Conservation (phyloP, 2,113 vertebrate species). For the Tauraco erythrolophus region DNA sequence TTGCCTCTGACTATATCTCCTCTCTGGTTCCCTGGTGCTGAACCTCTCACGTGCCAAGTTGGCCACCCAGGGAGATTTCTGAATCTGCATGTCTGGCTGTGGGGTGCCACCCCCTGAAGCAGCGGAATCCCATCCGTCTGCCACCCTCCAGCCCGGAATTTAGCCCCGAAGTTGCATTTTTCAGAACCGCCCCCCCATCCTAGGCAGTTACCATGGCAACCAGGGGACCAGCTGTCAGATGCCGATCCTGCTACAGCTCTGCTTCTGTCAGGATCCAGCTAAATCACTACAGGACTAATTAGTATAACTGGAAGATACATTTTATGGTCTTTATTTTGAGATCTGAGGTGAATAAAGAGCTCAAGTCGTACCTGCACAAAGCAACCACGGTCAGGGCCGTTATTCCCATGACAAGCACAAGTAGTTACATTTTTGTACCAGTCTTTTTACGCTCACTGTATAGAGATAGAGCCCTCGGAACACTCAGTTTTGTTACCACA, state of each 20-base stretch:
- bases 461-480: neutral
- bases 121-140: neutral
- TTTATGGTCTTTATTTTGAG: neutral
- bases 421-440: neutral
- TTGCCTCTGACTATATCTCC: neutral
- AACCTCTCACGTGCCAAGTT: neutral
- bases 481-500: neutral
- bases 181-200: neutral
- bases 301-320: neutral
- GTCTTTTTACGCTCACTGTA: neutral
- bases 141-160: neutral
- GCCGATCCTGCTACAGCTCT: neutral
- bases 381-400: neutral
- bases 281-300: neutral
- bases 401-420: fast-evolving
- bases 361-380: neutral
- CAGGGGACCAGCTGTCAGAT: neutral
- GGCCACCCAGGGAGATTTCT: neutral
- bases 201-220: conserved; percentile 27
- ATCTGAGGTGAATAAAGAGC: neutral
- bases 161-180: neutral
- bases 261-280: neutral
- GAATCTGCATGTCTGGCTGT: neutral
- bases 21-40: neutral
- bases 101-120: neutral